These are phyloP conservation scores for Caenorhabditis auriculariae DNA, from an alignment of 2,888 invertebrate genomes.

Conservation along the genomic window DNA sequence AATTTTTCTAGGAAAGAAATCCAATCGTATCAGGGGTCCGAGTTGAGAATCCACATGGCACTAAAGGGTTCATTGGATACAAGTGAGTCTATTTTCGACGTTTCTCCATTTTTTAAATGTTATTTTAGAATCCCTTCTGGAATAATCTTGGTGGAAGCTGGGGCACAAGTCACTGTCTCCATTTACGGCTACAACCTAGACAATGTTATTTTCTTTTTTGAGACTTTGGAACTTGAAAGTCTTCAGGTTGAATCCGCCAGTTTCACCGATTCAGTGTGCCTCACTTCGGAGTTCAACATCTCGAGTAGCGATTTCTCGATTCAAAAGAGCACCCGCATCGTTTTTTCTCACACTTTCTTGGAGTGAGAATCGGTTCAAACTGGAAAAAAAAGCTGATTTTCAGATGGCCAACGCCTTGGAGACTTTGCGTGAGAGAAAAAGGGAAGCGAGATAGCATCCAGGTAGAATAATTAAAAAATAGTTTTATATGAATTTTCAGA, in stretches of 20 bases:
- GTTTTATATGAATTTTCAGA: constrained; percentile 10
- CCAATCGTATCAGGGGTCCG: constrained; percentile 44
- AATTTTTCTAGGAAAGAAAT: background rate
- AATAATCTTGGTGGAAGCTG: constrained; percentile 47
- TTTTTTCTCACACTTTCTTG: constrained; percentile 36
- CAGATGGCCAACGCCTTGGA: constrained; percentile 28
- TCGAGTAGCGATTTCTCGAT: constrained; percentile 32
- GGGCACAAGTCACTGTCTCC: constrained; percentile 33
- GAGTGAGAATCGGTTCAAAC: constrained; percentile 19
- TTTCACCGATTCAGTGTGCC: constrained; percentile 38
- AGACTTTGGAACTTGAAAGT: background rate
- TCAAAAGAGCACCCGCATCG: constrained; percentile 48
- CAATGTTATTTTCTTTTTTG: constrained; percentile 26
- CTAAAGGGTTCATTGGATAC: constrained; percentile 44
- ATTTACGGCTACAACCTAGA: constrained; percentile 51
- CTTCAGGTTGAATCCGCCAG: constrained; percentile 37
- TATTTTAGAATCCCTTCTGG: constrained; percentile 34
- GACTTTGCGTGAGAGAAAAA: constrained; percentile 47
- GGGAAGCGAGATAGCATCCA: constrained; percentile 10
- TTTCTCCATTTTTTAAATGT: background rate
- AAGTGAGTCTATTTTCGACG: constrained; percentile 26
- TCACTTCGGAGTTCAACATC: constrained; percentile 34
- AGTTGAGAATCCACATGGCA: constrained; percentile 35
- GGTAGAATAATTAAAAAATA: constrained; percentile 4
- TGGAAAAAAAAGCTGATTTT: background rate